These are phyloP conservation scores for Drosophila takahashii DNA, from an alignment of 1,140 invertebrate species.

Conservation along the genomic window DNA sequence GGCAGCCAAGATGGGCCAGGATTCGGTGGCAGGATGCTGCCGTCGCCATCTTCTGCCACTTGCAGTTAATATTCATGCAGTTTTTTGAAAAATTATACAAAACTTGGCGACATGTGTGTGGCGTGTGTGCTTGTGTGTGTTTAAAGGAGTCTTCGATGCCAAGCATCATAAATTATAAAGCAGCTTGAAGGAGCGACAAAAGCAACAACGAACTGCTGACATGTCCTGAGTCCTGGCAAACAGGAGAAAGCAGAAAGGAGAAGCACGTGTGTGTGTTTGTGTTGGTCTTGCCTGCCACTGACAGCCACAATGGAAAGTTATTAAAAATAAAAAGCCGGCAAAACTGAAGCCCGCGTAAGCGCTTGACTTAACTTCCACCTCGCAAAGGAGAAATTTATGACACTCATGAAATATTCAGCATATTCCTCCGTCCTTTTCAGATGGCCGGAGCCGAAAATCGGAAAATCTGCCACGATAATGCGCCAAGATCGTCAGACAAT, in stretches of 20 bases:
- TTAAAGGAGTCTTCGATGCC: slow-evolving; percentile 66
- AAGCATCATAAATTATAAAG: slow-evolving; percentile 81
- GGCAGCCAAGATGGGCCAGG: slow-evolving; percentile 43
- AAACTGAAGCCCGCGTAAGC: slow-evolving; percentile 60
- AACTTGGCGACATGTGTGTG: slow-evolving; percentile 72
- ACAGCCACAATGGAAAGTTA: slow-evolving; percentile 78
- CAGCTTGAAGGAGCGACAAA: slow-evolving; percentile 62
- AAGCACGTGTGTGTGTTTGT: slow-evolving; percentile 29
- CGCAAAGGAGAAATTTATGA: slow-evolving; percentile 52
- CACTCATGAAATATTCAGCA: slow-evolving; percentile 77
- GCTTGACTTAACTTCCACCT: slow-evolving; percentile 25
- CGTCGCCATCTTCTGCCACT: slow-evolving; percentile 40
- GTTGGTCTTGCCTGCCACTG: slow-evolving; percentile 48
- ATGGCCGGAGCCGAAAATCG: slow-evolving; percentile 49
- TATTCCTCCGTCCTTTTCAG: slow-evolving; percentile 29
- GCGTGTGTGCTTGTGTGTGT: slow-evolving; percentile 1
- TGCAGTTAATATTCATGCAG: slow-evolving; percentile 83
- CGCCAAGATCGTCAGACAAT: slow-evolving; percentile 61
- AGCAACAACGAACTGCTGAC: slow-evolving; percentile 57
- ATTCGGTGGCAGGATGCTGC: slow-evolving; percentile 8
- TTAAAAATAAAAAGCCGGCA: slow-evolving; percentile 61
- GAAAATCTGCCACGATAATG: slow-evolving; percentile 61
- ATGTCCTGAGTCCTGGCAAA: slow-evolving; percentile 53
- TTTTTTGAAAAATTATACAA: slow-evolving; percentile 76
- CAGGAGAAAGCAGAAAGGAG: not conserved